Evolutionary conservation across 92 coral and sea anemone genomes (phyloP), one percentile per base, ranked within the genome.

Genomic region (Porites lobata): DNA sequence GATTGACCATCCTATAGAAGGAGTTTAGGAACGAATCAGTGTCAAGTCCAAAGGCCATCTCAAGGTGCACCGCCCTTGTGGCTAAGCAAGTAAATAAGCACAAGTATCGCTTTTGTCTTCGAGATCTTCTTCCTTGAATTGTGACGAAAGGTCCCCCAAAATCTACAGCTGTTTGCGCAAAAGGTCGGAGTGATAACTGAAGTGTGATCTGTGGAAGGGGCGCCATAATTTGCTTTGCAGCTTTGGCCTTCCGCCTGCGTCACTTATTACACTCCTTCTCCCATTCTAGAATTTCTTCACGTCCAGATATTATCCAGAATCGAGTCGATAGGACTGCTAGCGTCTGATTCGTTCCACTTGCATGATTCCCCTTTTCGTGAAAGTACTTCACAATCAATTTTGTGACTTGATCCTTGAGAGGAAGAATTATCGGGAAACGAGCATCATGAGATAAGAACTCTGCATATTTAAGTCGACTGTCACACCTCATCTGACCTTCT

Each of bases 401-500:
- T 12, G 65, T 59, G 17, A 59, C n/a, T 15, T 59, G 65, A 15
- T 59, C 21, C 17, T 59, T 59, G 17, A 88, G 65, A 43, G 91
- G 93, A 1, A 85, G 58, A 7, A 92, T 92, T 11, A 86, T 78
- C 3, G 89, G 91, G 29, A 59, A 90, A 5, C 75, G 56, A 1
- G 68, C 83, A 50, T 92, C 89, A 8, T 65, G 79, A 5, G 95
- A 74, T 10, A 85, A 65, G 56, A 56, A 61, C 5, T 92, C 88
- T 0, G 88, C 91, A 75, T 64, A 69, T 19, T 63, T 50, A 5
- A 86, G 67, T 13, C 96, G 71, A 8, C 94, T 67, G 26, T 90
- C 82, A n/a, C 75, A 82, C 19, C 92, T 56, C 57, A 89, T 50
- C 52, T 65, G 64, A 29, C 90, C 91, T 20, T 93, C 85, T 58